Evolutionary conservation across 2,797 vertebrate genomes (phyloP).

Genomic region (Enteromius paludinosus): DNA sequence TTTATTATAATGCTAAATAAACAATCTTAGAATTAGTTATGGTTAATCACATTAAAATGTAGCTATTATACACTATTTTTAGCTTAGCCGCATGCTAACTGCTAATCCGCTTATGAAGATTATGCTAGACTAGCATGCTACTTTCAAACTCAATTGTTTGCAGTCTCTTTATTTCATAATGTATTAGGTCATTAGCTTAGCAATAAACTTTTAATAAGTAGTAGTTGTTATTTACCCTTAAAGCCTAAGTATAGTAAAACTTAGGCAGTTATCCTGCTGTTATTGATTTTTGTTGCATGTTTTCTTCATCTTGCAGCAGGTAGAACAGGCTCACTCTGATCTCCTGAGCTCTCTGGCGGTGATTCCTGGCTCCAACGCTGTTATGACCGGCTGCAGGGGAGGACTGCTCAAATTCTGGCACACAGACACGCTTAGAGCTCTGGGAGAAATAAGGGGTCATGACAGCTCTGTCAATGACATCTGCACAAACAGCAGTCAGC

Average conservation of each 20-base stretch:
- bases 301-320: conserved; percentile 78
- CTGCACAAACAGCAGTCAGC: conserved; percentile 88
- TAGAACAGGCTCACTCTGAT: conserved; percentile 87
- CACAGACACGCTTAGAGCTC: conserved; percentile 80
- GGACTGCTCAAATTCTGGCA: conserved; percentile 93
- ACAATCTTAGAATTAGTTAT: background rate
- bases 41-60: background rate
- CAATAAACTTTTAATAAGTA: background rate
- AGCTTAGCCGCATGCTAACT: background rate
- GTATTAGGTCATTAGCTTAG: background rate
- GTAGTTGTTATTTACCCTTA: background rate
- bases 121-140: background rate
- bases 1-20: background rate
- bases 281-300: background rate
- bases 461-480: conserved; percentile 93
- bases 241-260: background rate
- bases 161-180: background rate
- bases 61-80: background rate
- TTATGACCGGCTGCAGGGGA: conserved; percentile 91
- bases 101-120: background rate
- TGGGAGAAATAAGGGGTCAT: conserved; percentile 89
- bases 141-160: background rate
- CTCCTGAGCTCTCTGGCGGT: conserved; percentile 90
- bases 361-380: conserved; percentile 80
- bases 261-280: background rate